Evolutionary conservation across 1,140 invertebrate species (phyloP).

Genomic region (Drosophila ogumai): DNA sequence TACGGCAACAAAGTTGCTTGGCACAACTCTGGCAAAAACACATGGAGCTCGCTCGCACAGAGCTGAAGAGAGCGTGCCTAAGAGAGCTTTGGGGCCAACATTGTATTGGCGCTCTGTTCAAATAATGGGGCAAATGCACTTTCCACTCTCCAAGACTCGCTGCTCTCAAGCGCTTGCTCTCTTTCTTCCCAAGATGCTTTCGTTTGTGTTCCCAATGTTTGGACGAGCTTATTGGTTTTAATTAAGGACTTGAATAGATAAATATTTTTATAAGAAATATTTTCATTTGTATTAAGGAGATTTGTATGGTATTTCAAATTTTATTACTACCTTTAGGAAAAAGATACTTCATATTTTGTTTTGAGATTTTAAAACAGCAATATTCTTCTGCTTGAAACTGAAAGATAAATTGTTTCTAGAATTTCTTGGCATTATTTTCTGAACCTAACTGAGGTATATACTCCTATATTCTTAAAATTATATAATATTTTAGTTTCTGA

Average conservation of each 20-base stretch:
- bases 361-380: neutral
- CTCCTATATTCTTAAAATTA: no score
- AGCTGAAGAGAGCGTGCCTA: conserved; percentile 2
- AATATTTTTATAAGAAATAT: neutral
- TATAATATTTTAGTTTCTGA: no score
- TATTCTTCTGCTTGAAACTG: neutral
- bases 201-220: conserved; percentile 6
- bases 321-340: neutral
- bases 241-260: neutral
- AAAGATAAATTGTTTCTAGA: neutral
- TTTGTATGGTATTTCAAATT: neutral
- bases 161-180: conserved; percentile 19
- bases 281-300: neutral
- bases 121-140: conserved; percentile 36
- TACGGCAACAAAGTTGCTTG: conserved; percentile 73
- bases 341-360: neutral
- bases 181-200: conserved; percentile 38
- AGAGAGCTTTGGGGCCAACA: conserved; percentile 18
- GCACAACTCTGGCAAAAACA: conserved; percentile 2
- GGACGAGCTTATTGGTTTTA: conserved; percentile 18
- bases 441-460: no score
- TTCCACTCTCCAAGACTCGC: conserved; percentile 25
- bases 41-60: neutral
- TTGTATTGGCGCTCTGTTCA: neutral
- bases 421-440: neutral